Percentiles rank a stretch among this genome's conserved stretches.
These are phyloP conservation scores for Ornithorhynchus anatinus DNA, from an alignment of 2,113 vertebrate species.

Conservation along the genomic window DNA sequence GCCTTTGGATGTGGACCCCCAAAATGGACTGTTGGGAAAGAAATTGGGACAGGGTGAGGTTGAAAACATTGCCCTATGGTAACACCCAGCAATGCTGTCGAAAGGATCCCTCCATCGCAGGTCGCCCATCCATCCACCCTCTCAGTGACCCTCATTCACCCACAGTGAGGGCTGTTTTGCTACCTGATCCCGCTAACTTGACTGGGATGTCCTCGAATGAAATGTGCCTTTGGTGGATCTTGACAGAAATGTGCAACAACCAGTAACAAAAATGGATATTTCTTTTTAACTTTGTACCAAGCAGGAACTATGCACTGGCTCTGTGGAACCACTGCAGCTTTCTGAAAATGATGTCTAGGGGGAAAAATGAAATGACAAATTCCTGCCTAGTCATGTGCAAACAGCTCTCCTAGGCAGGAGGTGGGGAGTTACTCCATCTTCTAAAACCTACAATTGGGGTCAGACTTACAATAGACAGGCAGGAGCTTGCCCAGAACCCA, in stretches of 20 bases:
- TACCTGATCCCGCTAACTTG: neutral
- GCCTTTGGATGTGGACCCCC: no score
- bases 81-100: no score
- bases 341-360: neutral
- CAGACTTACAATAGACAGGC: neutral
- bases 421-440: neutral
- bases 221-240: neutral
- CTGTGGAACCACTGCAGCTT: rapidly evolving
- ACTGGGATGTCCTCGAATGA: neutral
- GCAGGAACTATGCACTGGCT: neutral
- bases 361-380: neutral
- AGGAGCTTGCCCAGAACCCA: neutral
- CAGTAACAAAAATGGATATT: neutral
- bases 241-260: rapidly evolving
- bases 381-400: neutral
- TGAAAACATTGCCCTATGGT: no score
- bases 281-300: neutral
- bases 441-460: neutral
- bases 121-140: no score
- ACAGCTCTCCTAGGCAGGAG: neutral
- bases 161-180: no score
- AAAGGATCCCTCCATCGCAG: no score
- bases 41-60: no score
- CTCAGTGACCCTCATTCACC: no score
- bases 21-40: no score